Conservation (phyloP, 1,140 invertebrate genomes). For the Macrobrachium nipponense region DNA sequence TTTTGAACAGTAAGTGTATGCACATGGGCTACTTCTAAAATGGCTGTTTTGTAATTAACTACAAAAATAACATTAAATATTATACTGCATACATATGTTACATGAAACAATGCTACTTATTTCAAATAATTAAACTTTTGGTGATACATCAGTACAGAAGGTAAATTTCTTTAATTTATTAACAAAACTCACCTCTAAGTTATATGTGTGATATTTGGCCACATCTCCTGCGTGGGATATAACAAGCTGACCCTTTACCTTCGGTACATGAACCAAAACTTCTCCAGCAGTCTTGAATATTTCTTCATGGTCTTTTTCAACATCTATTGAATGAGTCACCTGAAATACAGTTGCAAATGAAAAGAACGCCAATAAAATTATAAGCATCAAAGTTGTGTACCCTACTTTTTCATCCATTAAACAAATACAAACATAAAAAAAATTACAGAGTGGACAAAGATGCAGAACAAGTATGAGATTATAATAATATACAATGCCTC, state of each 20-base stretch:
- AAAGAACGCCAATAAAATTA: not conserved
- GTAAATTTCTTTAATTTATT: not conserved
- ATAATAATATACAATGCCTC: too few species aligned
- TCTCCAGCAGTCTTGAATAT: constrained; percentile 32
- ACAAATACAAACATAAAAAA: too few species aligned
- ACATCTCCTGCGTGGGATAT: constrained; percentile 8
- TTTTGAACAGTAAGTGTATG: too few species aligned
- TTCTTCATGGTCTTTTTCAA: constrained; percentile 18
- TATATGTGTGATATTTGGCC: constrained; percentile 28
- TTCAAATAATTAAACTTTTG: not conserved
- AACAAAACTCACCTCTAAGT: constrained; percentile 16
- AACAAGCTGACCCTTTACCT: constrained; percentile 18
- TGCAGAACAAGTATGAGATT: too few species aligned
- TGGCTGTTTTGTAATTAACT: too few species aligned
- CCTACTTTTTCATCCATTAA: too few species aligned
- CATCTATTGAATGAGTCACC: constrained; percentile 10
- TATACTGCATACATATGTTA: too few species aligned
- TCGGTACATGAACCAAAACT: constrained; percentile 1
- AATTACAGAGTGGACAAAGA: too few species aligned
- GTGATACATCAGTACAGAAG: not conserved
- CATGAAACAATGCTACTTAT: too few species aligned
- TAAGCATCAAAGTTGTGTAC: not conserved
- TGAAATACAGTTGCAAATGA: constrained; percentile 10
- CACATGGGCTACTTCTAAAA: too few species aligned
- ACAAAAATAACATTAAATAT: too few species aligned